Base-by-base conservation (phyloP, 2,888 invertebrate species). In the Amphipyra berbera region DNA sequence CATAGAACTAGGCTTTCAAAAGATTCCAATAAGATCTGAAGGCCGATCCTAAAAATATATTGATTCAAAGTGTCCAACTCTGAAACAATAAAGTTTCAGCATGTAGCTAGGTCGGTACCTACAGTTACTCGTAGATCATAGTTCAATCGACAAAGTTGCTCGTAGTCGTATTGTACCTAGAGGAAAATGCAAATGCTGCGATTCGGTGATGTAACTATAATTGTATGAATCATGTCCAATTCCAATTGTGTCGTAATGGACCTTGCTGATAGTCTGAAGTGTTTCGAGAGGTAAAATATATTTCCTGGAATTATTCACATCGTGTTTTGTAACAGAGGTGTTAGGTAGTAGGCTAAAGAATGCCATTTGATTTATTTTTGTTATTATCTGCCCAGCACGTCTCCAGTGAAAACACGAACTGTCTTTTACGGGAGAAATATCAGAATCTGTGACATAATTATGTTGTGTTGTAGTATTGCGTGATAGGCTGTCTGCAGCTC, bases 171-270 rank as follows among this genome's bases (percentile, higher is more conserved):
- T 21, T 21, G 21, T 21, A 21, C 21, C 3, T 30, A 37, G 21
- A 55, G 38, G 14, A 64, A 63, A 54, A 42, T 50, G 12, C 10
- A 40, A 8, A 48, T 33, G 14, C 9, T 21, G 14, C 44, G 37
- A 6, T 33, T n/a, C 2, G 47, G 52, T 76, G 72, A 78, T 45
- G 56, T 54, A 55, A 50, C 59, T 49, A 40, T 42, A 47, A 62
- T 35, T 37, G 33, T 10, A 62, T 78, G 64, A 78, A 48, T 78
- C 67, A 76, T 68, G 41, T 46, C 37, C 46, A 58, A 48, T 37
- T 69, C n/a, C 4, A 35, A 49, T 10, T 44, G 27, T 67, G 63
- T 38, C 44, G 62, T 67, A 60, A 72, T 61, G 54, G 13, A 5
- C 37, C 35, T 50, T 44, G 9, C 40, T 42, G 33, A 46, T 46